Conservation (phyloP, 1,140 invertebrate species). For the Anthonomus grandis region DNA sequence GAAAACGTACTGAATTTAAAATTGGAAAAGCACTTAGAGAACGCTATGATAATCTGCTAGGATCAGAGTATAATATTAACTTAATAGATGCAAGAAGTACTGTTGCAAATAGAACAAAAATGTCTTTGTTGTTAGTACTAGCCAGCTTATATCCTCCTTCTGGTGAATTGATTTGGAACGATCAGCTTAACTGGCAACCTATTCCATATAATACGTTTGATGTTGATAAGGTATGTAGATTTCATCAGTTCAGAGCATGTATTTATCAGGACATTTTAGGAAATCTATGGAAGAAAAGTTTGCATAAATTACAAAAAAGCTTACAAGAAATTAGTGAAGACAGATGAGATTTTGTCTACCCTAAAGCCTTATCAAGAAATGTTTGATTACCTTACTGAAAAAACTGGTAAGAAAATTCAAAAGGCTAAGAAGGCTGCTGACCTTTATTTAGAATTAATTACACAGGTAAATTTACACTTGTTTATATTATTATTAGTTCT, state of each 20-base stretch:
- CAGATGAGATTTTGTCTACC: constrained; percentile 6
- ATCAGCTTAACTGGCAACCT: constrained; percentile 56
- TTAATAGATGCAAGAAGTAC: constrained; percentile 48
- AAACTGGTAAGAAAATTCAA: constrained; percentile 17
- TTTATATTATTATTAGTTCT: background rate
- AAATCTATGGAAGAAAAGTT: constrained; percentile 12
- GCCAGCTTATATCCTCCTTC: constrained; percentile 56
- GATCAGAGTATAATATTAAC: constrained; percentile 50
- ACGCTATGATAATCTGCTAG: constrained; percentile 60
- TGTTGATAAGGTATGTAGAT: constrained; percentile 21
- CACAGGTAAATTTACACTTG: constrained; percentile 6
- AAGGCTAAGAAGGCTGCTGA: constrained; percentile 21
- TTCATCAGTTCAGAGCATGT: background rate
- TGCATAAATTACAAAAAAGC: constrained; percentile 20
- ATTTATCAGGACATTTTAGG: constrained; percentile 10
- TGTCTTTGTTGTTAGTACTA: constrained; percentile 56
- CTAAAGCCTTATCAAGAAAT: constrained; percentile 16
- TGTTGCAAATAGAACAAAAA: constrained; percentile 57
- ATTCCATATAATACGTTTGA: constrained; percentile 49
- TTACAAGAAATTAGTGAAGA: constrained; percentile 22
- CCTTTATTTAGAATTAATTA: constrained; percentile 11
- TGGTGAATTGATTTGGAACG: constrained; percentile 48
- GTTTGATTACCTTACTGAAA: constrained; percentile 22
- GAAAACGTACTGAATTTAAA: constrained; percentile 53
- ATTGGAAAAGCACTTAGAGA: constrained; percentile 60